A percentile compares a stretch with the other conserved stretches of the same genome.
Evolutionary conservation across 2,113 vertebrate genomes (phyloP).

Genomic region (Pyrgilauda ruficollis): DNA sequence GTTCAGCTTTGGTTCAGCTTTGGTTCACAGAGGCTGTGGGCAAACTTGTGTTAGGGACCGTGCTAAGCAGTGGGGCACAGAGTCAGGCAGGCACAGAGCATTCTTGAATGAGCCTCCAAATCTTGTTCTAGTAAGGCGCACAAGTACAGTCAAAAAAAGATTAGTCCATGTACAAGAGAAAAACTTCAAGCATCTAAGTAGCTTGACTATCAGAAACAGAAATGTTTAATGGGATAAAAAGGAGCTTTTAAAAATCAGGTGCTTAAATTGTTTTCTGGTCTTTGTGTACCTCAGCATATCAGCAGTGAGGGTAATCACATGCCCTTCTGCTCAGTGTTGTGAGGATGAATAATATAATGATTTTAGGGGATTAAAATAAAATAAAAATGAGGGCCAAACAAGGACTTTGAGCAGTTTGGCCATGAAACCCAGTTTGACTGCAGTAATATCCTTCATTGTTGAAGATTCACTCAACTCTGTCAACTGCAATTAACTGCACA

Average conservation of each 20-base stretch:
- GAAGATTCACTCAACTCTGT: background rate
- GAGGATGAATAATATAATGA: background rate
- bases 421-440: background rate
- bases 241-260: background rate
- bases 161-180: background rate
- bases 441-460: background rate
- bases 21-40: background rate
- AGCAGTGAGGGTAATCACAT: background rate
- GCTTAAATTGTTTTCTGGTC: background rate
- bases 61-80: background rate
- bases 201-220: background rate
- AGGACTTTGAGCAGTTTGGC: background rate
- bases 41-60: accelerated
- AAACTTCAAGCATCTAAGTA: background rate
- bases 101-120: background rate
- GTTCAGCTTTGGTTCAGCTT: background rate
- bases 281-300: background rate
- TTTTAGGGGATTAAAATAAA: background rate
- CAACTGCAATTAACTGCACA: background rate
- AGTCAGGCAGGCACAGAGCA: background rate
- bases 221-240: background rate
- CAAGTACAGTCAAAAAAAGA: background rate
- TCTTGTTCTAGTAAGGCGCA: background rate
- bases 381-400: background rate
- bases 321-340: background rate